These are phyloP conservation scores for Horisme vitalbata DNA, from an alignment of 2,888 invertebrate species.

Conservation along the genomic window DNA sequence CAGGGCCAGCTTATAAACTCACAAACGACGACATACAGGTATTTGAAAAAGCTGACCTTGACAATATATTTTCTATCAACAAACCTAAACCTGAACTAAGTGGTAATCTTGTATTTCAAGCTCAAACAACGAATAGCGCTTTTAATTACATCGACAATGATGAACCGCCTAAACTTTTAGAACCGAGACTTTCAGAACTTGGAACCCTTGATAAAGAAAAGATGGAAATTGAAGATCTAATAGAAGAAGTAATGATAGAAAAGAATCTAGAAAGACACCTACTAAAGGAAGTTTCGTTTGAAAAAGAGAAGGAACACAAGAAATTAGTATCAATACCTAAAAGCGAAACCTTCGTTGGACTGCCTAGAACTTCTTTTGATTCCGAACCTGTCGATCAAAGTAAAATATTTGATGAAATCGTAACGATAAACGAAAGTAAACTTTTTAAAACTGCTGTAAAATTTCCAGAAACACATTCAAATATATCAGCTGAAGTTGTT, in stretches of 20 bases:
- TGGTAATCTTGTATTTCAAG: too few relatives aligned
- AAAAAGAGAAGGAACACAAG: neutral
- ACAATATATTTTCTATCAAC: too few relatives aligned
- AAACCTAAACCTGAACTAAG: too few relatives aligned
- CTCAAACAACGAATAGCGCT: too few relatives aligned
- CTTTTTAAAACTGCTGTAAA: neutral
- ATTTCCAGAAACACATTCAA: too few relatives aligned
- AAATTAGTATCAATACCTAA: too few relatives aligned
- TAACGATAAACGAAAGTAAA: neutral
- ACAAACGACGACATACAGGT: neutral
- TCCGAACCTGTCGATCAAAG: too few relatives aligned
- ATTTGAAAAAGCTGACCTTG: too few relatives aligned
- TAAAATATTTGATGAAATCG: neutral
- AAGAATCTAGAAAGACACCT: neutral
- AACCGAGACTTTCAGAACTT: neutral
- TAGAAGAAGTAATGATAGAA: slow-evolving; percentile 11
- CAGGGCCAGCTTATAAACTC: neutral
- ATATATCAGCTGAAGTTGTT: too few relatives aligned
- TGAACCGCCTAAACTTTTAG: neutral
- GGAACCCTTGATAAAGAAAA: neutral
- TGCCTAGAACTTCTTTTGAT: too few relatives aligned
- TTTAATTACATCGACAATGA: neutral
- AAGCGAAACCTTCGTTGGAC: too few relatives aligned
- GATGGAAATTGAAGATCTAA: slow-evolving; percentile 9
- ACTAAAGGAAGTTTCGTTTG: neutral